Evolutionary conservation across 2,888 invertebrate species (phyloP), one percentile per base, ranked within the genome.

Genomic region (Balanococcus diminutus): DNA sequence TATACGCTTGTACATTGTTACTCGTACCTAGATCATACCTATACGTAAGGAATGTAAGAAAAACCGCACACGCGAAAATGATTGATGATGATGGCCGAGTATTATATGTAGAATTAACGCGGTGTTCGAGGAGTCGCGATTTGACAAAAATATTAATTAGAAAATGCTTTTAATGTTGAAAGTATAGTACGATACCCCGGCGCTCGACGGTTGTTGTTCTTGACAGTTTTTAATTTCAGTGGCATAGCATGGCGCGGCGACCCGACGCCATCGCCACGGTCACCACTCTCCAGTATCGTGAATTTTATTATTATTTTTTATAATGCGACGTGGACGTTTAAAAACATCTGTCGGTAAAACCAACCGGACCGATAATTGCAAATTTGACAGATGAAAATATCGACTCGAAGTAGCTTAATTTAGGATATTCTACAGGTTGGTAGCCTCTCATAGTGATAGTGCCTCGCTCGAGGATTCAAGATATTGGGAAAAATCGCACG

Each of bases 151-250:
- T 56, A 56, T 56, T 56, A 56, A 56, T 56, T 56, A 56, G 19
- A 56, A 56, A 56, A 56, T 56, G 56, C 56, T 56, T 56, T 56
- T 56, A 56, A 56, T 56, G 56, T 56, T 22, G 56, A 4, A 56
- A 56, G 19, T 56, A 56, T 22, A 56, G 14, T 42, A 42, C 42
- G 11, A 42, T 11, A 11, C 2, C 11, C 42, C 42, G 22, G 56
- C 19, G 22, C 56, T 22, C 8, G 19, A 6, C 9, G 3, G 42
- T 56, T 22, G 56, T 56, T 56, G 56, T 56, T 56, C 22, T 56
- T 56, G 56, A 56, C 56, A 56, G 56, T 56, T 56, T 56, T 56
- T 56, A 56, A 56, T 56, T 56, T 56, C 22, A n/a, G n/a, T n/a
- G n/a, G n/a, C n/a, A n/a, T n/a, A n/a, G n/a, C n/a, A n/a, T n/a